Conservation (phyloP, 2,797 vertebrate species). For the Streptopelia turtur region DNA sequence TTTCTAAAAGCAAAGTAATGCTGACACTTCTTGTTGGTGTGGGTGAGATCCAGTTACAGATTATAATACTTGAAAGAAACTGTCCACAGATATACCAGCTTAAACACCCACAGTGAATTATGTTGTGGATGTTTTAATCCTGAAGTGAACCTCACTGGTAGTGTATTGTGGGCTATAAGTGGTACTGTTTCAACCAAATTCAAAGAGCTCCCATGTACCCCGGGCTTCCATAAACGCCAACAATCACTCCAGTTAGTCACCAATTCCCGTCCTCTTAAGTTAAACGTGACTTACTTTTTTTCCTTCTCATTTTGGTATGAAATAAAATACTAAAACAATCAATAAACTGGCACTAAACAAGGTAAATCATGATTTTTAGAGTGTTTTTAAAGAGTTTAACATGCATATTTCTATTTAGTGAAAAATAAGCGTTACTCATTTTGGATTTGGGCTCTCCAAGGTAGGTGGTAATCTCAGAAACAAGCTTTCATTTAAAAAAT, state of each 20-base stretch:
- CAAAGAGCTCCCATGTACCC: not conserved
- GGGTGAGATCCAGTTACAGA: not conserved
- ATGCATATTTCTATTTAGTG: not conserved
- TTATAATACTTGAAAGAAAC: not conserved
- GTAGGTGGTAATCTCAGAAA: not conserved
- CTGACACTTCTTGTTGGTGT: not conserved
- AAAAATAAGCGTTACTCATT: not conserved
- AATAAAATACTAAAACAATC: not conserved
- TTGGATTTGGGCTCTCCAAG: not conserved
- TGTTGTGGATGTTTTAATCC: not conserved
- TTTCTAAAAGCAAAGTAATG: not conserved
- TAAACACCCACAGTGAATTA: not conserved
- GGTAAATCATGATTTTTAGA: not conserved
- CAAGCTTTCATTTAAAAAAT: not conserved
- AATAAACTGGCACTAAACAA: not conserved
- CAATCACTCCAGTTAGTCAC: not conserved
- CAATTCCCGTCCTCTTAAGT: not conserved
- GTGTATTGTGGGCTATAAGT: fast-evolving
- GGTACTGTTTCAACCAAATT: not conserved
- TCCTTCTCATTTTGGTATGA: not conserved
- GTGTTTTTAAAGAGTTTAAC: not conserved
- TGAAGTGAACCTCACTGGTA: not conserved
- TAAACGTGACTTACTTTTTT: not conserved
- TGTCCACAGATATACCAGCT: not conserved
- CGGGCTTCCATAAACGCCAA: not conserved